These are phyloP conservation scores for Tragelaphus buxtoni DNA, from an alignment of 2,113 vertebrate genomes.

Conservation along the genomic window DNA sequence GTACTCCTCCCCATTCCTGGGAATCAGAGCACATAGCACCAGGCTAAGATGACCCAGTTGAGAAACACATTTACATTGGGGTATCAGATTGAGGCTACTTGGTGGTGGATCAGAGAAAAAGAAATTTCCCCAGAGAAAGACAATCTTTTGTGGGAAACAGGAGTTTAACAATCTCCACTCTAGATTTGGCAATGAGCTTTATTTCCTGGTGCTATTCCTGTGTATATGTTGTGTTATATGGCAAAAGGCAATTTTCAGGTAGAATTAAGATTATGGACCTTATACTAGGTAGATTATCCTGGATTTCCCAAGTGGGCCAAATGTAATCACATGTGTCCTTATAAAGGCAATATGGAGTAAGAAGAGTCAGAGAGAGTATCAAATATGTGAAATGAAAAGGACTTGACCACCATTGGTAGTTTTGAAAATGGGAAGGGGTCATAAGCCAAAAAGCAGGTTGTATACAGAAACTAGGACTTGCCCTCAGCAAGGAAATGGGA, in stretches of 20 bases:
- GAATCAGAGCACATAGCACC: background rate
- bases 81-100: background rate
- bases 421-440: background rate
- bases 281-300: background rate
- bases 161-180: background rate
- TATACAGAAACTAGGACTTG: background rate
- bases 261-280: background rate
- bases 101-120: background rate
- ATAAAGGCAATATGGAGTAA: background rate
- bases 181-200: background rate
- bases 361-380: background rate
- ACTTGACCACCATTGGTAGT: background rate
- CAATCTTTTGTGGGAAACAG: background rate
- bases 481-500: background rate
- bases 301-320: background rate
- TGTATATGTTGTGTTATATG: background rate
- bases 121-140: background rate
- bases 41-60: background rate
- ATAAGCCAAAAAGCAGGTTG: background rate
- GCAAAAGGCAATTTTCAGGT: background rate
- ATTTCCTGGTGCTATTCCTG: background rate
- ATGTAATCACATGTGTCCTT: background rate
- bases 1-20: background rate
- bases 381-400: background rate
- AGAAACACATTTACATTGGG: background rate